Evolutionary conservation across 2,113 vertebrate genomes (phyloP).

Genomic region (Myiozetetes cayanensis): DNA sequence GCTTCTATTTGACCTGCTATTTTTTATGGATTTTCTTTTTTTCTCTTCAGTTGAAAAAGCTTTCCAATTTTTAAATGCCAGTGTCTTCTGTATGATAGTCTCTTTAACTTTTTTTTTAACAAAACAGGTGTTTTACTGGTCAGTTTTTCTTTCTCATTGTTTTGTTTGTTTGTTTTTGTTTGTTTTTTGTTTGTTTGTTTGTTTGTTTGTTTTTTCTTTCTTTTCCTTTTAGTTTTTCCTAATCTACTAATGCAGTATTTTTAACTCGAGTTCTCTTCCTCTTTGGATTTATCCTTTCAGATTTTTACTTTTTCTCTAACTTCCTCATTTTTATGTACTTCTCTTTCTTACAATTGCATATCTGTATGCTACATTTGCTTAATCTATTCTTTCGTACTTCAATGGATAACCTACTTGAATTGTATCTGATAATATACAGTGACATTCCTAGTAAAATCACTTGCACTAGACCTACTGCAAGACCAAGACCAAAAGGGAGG

Average conservation of each 20-base stretch:
- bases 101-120: background rate
- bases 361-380: no score
- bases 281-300: background rate
- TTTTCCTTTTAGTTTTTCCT: background rate
- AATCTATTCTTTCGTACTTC: no score
- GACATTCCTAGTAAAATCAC: no score
- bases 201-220: no score
- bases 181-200: no score
- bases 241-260: background rate
- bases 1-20: background rate
- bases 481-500: no score
- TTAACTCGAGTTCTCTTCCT: background rate
- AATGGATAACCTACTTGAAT: no score
- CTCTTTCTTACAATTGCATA: no score
- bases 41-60: background rate
- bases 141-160: background rate
- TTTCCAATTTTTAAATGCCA: conserved; percentile 12
- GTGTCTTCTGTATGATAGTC: background rate
- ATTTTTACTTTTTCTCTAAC: no score
- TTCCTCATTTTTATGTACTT: no score
- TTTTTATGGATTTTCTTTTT: conserved; percentile 38
- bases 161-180: background rate
- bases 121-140: background rate
- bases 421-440: no score
- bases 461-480: no score